phyloP scores from a whole-genome alignment of 2,888 invertebrate genomes.

The Polydrusus tereticollis region DNA sequence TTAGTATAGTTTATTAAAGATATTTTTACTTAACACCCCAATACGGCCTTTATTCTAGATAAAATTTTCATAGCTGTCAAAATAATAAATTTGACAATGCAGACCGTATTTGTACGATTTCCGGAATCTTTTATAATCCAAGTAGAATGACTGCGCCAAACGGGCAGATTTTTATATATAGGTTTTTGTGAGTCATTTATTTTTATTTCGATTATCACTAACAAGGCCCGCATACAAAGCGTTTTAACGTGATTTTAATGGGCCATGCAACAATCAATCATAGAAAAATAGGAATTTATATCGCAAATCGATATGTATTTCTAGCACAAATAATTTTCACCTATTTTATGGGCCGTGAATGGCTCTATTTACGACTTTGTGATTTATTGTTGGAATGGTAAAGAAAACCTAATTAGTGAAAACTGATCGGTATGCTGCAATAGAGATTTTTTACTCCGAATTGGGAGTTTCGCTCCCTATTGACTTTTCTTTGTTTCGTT shows the following conservation, averaged over 20 bases:
- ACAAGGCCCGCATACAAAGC: constrained; percentile 4
- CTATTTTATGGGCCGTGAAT: constrained; percentile 32
- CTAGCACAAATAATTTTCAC: constrained; percentile 21
- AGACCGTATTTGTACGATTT: neutral
- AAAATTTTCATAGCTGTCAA: neutral
- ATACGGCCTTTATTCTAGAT: too few species aligned
- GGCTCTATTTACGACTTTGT: constrained; percentile 42
- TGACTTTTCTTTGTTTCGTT: constrained; percentile 34
- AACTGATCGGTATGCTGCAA: constrained; percentile 37
- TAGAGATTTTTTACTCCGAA: constrained; percentile 33
- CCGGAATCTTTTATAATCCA: neutral
- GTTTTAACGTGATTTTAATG: constrained; percentile 39
- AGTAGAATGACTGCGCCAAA: neutral
- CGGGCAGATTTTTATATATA: constrained; percentile 10
- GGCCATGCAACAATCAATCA: constrained; percentile 30
- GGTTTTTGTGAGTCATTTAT: constrained; percentile 13
- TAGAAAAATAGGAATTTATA: constrained; percentile 26
- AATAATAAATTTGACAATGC: neutral
- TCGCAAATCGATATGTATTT: constrained; percentile 22
- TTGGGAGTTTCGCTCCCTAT: constrained; percentile 7
- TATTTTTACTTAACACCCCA: too few species aligned
- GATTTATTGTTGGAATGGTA: constrained; percentile 39
- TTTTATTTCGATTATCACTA: constrained; percentile 12
- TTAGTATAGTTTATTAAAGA: too few species aligned
- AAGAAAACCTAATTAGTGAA: constrained; percentile 45